Conservation (phyloP, 2,888 invertebrate genomes). For the Pseudeuparius sepicola region DNA sequence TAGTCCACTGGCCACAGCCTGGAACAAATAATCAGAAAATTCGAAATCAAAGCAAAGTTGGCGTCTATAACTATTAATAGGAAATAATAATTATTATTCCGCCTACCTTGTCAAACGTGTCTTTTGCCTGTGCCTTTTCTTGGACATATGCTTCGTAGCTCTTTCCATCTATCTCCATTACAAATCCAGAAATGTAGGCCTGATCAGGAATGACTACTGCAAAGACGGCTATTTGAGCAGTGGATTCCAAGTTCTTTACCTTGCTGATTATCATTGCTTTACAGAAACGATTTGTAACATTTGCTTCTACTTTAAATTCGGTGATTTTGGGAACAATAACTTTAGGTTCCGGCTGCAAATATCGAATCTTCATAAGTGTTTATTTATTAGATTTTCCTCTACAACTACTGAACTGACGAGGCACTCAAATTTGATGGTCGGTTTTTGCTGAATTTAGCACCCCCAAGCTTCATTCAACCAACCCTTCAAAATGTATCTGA, state of each 20-base stretch:
- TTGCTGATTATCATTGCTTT: constrained; percentile 53
- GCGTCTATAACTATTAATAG: too few species aligned
- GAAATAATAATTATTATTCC: too few species aligned
- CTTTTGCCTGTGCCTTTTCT: constrained; percentile 53
- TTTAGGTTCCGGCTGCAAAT: too few species aligned
- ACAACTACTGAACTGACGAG: too few species aligned
- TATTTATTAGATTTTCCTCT: too few species aligned
- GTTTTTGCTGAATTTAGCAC: too few species aligned
- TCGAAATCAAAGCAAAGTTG: background rate
- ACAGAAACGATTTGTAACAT: constrained; percentile 55
- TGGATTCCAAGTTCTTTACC: constrained; percentile 50
- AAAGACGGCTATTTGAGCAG: constrained; percentile 54
- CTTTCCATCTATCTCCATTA: constrained; percentile 55
- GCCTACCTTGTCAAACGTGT: constrained; percentile 36
- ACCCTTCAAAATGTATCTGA: too few species aligned
- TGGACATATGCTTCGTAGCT: constrained; percentile 55
- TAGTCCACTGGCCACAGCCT: constrained; percentile 23
- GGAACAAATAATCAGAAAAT: background rate
- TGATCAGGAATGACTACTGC: constrained; percentile 57
- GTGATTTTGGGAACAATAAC: too few species aligned
- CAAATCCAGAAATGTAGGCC: constrained; percentile 59
- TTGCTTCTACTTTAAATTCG: too few species aligned
- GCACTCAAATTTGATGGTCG: too few species aligned
- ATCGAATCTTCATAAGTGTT: too few species aligned
- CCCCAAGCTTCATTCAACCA: too few species aligned